Evolutionary conservation across 2,888 invertebrate genomes (phyloP), one percentile per base, ranked within the genome.

Genomic region (Parapristionchus giblindavisi): DNA sequence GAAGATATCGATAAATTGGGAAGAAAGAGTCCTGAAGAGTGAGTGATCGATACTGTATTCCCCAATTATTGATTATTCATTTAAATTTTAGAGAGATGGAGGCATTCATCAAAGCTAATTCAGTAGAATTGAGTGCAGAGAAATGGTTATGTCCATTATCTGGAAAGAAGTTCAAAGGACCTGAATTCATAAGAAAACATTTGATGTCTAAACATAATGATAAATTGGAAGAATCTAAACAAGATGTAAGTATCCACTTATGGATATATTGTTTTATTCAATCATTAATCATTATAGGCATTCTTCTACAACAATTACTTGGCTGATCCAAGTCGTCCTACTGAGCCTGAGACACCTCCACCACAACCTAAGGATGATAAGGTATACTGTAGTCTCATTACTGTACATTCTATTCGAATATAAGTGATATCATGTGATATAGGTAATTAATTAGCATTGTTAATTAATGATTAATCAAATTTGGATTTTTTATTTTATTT

Each of bases 91-190:
- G 81, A 66, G 94, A 94, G 89, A 93, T 96, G 0, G 96, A 97
- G 86, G 95, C 95, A 89, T 97, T 99, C 89, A 93, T 99, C 24
- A 92, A 93, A 85, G 93, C 95, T 0, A 99, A 99, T 89, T 96
- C 96, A 0, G 94, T 98, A 87, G 98, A 99, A 89, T 88, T 99
- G 80, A 94, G 94, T 0, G 96, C 96, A 88, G 99, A 98, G 89
- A 99, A 99, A 87, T 99, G 98, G 98, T 89, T 99, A 81, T 99
- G 99, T 89, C 99, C 99, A 0, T 90, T 99, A 11, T 97, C 96
- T 75, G 98, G 98, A 0, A 99, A 99, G 89, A 99, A 99, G 89
- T 99, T 99, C 90, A 99, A 98, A 89, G 93, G 98, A 0, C 97
- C 98, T 0, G 98, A 99, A 89, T 99, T 97, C 89, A 96, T 99